phyloP scores from a whole-genome alignment of 2,888 invertebrate genomes.

The Nipponacmea schrenckii region DNA sequence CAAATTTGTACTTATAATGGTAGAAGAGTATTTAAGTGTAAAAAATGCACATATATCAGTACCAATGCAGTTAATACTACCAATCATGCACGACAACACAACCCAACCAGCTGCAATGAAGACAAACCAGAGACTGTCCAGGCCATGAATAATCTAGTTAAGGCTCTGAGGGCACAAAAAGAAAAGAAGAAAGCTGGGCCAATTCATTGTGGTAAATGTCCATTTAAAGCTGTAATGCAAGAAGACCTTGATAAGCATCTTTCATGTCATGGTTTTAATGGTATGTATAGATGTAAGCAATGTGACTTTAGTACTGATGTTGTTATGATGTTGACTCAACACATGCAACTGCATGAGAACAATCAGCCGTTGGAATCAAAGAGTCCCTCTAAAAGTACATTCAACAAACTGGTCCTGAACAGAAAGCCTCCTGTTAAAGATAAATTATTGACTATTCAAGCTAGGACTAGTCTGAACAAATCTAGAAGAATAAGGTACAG shows the following conservation, averaged over 20 bases:
- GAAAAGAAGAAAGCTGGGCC: constrained; percentile 3
- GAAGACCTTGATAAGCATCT: constrained; percentile 38
- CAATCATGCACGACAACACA: constrained; percentile 45
- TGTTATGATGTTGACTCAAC: constrained; percentile 17
- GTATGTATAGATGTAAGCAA: constrained; percentile 48
- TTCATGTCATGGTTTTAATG: constrained; percentile 41
- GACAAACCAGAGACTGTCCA: not conserved
- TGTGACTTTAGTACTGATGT: constrained; percentile 59
- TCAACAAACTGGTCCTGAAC: not conserved
- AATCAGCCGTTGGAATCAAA: constrained; percentile 40
- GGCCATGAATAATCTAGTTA: not conserved
- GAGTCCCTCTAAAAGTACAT: not conserved
- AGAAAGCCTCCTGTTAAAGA: constrained; percentile 3
- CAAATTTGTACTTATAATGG: constrained; percentile 53
- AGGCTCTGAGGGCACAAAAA: not conserved
- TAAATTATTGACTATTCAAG: constrained; percentile 19
- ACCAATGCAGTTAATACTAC: constrained; percentile 47
- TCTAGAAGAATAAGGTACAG: constrained; percentile 43
- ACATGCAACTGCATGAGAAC: constrained; percentile 48
- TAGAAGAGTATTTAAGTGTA: constrained; percentile 68
- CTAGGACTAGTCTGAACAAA: constrained; percentile 12
- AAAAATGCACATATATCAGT: constrained; percentile 61
- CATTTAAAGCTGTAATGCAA: constrained; percentile 35
- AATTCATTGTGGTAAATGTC: constrained; percentile 40
- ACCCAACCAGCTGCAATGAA: not conserved